These are phyloP conservation scores for Vulpes vulpes DNA, from an alignment of 2,113 vertebrate genomes.

Conservation along the genomic window DNA sequence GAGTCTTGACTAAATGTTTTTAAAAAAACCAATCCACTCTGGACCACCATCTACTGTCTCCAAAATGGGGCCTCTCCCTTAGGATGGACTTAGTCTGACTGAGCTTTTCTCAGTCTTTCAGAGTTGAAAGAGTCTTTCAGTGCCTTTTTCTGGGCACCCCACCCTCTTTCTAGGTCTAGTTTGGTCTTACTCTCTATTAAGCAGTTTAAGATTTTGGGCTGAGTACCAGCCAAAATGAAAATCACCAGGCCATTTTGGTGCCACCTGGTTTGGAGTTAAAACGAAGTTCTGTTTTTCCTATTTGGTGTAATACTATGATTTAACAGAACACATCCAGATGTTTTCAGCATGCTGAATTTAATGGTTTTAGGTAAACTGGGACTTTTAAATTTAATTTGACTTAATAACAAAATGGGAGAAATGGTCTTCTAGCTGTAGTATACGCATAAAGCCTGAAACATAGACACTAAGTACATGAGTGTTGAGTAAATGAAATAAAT, in stretches of 20 bases:
- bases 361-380: neutral
- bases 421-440: neutral
- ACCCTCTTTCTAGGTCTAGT: neutral
- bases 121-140: neutral
- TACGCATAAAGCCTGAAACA: neutral
- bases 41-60: neutral
- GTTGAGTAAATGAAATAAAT: neutral
- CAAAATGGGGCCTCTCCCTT: neutral
- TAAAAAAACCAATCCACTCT: rapidly evolving
- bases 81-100: neutral
- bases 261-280: constrained; percentile 2
- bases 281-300: neutral
- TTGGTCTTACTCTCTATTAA: neutral
- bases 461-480: neutral
- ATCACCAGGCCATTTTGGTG: neutral
- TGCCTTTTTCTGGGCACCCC: neutral
- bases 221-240: neutral
- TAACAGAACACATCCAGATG: neutral
- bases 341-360: neutral
- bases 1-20: neutral
- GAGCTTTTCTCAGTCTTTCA: neutral
- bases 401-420: neutral
- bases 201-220: neutral
- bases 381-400: neutral
- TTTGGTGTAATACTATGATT: neutral